These are phyloP conservation scores for Drosophila pectinifera DNA, from an alignment of 1,140 invertebrate species.

Conservation along the genomic window DNA sequence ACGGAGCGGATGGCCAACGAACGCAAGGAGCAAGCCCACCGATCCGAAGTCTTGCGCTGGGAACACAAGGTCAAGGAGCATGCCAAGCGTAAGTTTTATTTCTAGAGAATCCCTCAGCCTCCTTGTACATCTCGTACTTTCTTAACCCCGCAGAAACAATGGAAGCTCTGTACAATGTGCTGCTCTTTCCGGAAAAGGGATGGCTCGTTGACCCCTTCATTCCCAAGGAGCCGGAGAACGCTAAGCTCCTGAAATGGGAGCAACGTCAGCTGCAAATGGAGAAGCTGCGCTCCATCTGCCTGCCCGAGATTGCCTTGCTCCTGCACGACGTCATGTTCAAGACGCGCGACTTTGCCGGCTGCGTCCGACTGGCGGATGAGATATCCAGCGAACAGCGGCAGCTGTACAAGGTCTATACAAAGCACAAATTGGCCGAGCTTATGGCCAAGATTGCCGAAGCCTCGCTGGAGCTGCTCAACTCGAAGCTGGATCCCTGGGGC, in stretches of 20 bases:
- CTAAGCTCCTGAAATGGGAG: conserved; percentile 62
- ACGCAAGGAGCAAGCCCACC: conserved; percentile 91
- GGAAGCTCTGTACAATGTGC: conserved; percentile 93
- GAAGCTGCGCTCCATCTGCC: conserved; percentile 91
- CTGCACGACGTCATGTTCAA: conserved; percentile 92
- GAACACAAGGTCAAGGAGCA: conserved; percentile 88
- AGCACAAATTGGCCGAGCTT: conserved; percentile 90
- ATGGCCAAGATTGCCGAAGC: conserved; percentile 92
- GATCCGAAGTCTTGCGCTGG: conserved; percentile 92
- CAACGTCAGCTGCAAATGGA: conserved; percentile 88
- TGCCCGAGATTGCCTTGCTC: conserved; percentile 93
- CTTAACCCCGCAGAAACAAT: conserved; percentile 87
- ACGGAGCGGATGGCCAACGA: conserved; percentile 95
- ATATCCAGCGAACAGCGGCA: conserved; percentile 91
- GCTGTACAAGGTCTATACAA: conserved; percentile 92
- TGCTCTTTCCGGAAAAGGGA: conserved; percentile 94
- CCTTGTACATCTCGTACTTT: too few species aligned
- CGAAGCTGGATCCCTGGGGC: conserved; percentile 90
- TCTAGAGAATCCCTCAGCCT: too few species aligned
- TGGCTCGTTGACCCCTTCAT: conserved; percentile 92
- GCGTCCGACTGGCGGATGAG: conserved; percentile 92
- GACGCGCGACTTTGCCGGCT: conserved; percentile 91
- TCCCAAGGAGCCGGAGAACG: conserved; percentile 62
- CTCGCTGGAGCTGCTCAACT: conserved; percentile 90
- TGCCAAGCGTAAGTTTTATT: conserved; percentile 86